Percentiles rank a stretch among this genome's conserved stretches.
phyloP scores from a whole-genome alignment of 2,797 vertebrate species.

The Chelon labrosus region DNA sequence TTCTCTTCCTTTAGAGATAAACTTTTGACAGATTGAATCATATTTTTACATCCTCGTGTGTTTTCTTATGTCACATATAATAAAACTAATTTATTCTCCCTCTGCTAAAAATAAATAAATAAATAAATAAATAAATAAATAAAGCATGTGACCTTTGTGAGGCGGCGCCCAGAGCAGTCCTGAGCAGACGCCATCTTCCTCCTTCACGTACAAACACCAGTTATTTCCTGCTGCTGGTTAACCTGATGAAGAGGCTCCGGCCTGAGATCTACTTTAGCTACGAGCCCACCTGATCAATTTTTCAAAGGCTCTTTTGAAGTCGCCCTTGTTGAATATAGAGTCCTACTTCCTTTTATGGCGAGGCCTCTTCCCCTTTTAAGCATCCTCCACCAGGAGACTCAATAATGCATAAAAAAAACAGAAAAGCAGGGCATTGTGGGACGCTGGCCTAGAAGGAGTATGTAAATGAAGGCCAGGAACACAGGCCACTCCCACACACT shows the following conservation, averaged over 20 bases:
- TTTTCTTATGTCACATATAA: no score
- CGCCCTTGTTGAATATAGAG: constrained; percentile 46
- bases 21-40: no score
- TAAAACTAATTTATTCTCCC: no score
- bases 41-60: no score
- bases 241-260: constrained; percentile 43
- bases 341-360: constrained; percentile 61
- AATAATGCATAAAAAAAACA: constrained; percentile 71
- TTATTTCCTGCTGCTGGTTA: no score
- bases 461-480: constrained; percentile 47
- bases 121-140: no score
- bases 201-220: no score
- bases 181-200: no score
- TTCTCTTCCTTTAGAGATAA: no score
- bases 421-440: constrained; percentile 59
- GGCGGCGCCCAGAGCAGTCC: no score
- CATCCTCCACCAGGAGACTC: constrained; percentile 51
- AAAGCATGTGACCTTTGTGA: no score
- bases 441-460: constrained; percentile 46
- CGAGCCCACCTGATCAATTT: constrained; percentile 75
- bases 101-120: no score
- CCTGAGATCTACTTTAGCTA: constrained; percentile 52
- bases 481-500: constrained; percentile 50
- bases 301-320: constrained; percentile 78
- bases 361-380: constrained; percentile 46